Base-by-base conservation (phyloP, 2,888 invertebrate species). In the Cyrtodaria siliqua region DNA sequence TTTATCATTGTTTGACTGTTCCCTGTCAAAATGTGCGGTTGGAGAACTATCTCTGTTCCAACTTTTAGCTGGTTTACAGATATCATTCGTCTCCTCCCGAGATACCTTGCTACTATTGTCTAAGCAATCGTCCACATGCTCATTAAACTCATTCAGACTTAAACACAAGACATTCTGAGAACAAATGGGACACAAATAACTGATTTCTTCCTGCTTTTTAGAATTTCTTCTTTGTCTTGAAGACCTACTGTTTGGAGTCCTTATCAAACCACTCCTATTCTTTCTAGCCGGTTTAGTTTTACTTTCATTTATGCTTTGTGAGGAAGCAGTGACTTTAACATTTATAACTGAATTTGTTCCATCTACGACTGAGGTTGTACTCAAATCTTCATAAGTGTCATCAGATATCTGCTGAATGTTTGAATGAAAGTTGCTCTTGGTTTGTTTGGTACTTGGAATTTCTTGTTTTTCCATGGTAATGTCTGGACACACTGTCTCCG, bases 81-180 rank as follows among this genome's bases (percentile, higher is more conserved):
- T n/a, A n/a, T n/a, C n/a, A n/a, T n/a, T n/a, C n/a, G n/a, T n/a
- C n/a, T n/a, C n/a, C 33, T 33, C 33, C 4, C 6, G 4, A 12
- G 12, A 4, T 33, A 8, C 33, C 12, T 33, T 33, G 12, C 12
- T 33, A 33, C 12, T 12, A 33, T 33, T 33, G 6, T 77, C 74
- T n/a, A 89, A 68, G 71, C 88, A 89, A 2, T 75, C 68, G 77
- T 89, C 88, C 26, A 89, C 85, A 76, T 89, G 88, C 53, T 79
- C 81, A 72, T 87, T 89, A 57, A 89, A 86, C 8, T 75, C 73
- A 14, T 72, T 64, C 27, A 89, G 67, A 53, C 76, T 76, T 52
- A 60, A 62, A 71, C 85, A 85, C 20, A 66, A 50, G 2, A 86
- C 55, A 29, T 68, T 67, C 49, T 72, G 64, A 3, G 60, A 33